phyloP scores from a whole-genome alignment of 2,797 vertebrate genomes.

The Anableps anableps region DNA sequence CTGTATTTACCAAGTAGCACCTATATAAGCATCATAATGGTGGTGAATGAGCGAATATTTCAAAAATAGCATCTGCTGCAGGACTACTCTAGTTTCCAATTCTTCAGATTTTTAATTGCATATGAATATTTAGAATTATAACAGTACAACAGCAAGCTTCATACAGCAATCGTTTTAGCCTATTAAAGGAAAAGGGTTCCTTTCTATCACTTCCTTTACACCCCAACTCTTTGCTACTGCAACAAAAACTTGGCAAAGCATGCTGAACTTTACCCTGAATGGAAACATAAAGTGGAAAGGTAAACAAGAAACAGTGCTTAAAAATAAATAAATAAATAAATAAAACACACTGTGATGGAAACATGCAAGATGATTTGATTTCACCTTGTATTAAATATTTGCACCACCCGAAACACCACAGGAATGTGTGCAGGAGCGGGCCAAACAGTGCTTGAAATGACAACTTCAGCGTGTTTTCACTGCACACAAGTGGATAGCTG shows the following conservation, averaged over 20 bases:
- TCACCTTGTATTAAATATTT: constrained; percentile 36
- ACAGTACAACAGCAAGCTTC: neutral
- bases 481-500: constrained; percentile 22
- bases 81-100: neutral
- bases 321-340: neutral
- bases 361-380: constrained; percentile 52
- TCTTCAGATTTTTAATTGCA: neutral
- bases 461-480: constrained; percentile 24
- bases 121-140: neutral
- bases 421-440: neutral
- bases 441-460: constrained; percentile 35
- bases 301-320: neutral
- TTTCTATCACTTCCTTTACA: neutral
- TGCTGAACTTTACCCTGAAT: neutral
- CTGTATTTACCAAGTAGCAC: neutral
- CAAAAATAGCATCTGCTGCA: neutral
- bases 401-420: neutral
- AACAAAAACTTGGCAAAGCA: neutral
- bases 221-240: neutral
- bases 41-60: neutral
- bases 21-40: neutral
- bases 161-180: neutral
- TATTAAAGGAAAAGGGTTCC: too few relatives aligned
- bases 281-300: neutral
- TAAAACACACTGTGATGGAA: neutral